Base-by-base conservation (phyloP, 1,140 invertebrate genomes). In the Andricus grossulariae region DNA sequence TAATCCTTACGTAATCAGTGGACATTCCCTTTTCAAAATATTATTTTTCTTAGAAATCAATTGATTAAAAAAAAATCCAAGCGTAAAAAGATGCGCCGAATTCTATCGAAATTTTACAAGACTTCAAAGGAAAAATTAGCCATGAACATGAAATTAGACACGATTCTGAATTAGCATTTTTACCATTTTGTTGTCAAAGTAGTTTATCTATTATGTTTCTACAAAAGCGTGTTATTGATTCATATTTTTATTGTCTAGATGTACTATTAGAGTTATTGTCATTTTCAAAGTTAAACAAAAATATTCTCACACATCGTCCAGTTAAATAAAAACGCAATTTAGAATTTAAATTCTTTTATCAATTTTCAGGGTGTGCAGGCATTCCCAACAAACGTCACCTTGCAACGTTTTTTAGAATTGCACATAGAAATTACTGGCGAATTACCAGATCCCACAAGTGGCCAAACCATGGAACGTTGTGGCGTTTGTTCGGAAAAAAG, bases 401-500 rank as follows among this genome's bases (percentile, higher is more conserved):
- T 99, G 32, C 97, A 98, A 90, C 93, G 97, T 71, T 99, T 99
- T 91, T 93, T 99, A 76, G 98, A 99, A 89, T 93, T 99, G 55
- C 98, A 97, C 88, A 97, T 97, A 89, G 96, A 98, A 91, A 98
- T 98, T 77, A 98, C 97, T 39, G 97, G 97, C 77, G 97, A 98
- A 90, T 91, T 97, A 77, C 96, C 97, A 60, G 97, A 97, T 92
- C 96, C 97, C 57, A 97, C 96, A 71, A 95, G 95, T 86, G 95
- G 95, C 85, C 96, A 96, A 90, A 94, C 96, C 49, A 97, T 97
- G 96, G 96, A 96, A 90, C 92, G 96, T 78, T 97, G 96, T 86
- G 95, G 95, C 76, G 96, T 98, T 11, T 99, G 98, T 91, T 97
- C 97, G 66, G 97, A 99, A 92, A 99, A 99, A 90, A 95, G 97